Evolutionary conservation across 2,113 vertebrate species (phyloP).

Genomic region (Otolemur garnettii): DNA sequence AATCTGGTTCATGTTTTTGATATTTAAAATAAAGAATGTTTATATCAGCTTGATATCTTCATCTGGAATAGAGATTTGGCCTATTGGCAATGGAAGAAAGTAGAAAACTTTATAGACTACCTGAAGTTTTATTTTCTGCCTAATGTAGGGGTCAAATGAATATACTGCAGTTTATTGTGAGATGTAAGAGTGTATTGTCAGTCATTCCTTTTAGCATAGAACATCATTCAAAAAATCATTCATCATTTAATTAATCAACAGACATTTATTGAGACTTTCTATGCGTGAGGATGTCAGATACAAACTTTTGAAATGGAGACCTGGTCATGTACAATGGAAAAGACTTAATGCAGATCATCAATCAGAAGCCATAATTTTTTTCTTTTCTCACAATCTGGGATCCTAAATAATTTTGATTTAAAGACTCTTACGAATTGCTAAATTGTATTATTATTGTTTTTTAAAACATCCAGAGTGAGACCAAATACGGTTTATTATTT

Average conservation of each 20-base stretch:
- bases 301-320: conserved; percentile 63
- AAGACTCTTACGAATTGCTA: neutral
- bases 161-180: conserved; percentile 27
- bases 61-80: conserved; percentile 12
- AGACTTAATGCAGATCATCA: conserved; percentile 44
- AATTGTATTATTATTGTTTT: conserved; percentile 33
- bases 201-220: conserved; percentile 17
- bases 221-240: conserved; percentile 43
- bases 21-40: conserved; percentile 59
- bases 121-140: conserved; percentile 28
- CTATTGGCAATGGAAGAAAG: conserved; percentile 42
- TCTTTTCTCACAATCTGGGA: conserved; percentile 45
- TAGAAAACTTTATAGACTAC: conserved; percentile 56
- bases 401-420: conserved; percentile 51
- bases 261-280: conserved; percentile 35
- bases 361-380: conserved; percentile 8
- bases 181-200: neutral
- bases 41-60: conserved; percentile 58
- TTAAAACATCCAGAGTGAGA: too few species aligned
- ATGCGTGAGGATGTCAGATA: conserved; percentile 52
- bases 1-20: conserved; percentile 37
- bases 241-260: conserved; percentile 50
- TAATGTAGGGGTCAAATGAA: conserved; percentile 30
- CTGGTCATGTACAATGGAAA: conserved; percentile 25
- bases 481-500: conserved; percentile 30